phyloP scores from a whole-genome alignment of 2,888 invertebrate species.

The Iselma pallidipennis region DNA sequence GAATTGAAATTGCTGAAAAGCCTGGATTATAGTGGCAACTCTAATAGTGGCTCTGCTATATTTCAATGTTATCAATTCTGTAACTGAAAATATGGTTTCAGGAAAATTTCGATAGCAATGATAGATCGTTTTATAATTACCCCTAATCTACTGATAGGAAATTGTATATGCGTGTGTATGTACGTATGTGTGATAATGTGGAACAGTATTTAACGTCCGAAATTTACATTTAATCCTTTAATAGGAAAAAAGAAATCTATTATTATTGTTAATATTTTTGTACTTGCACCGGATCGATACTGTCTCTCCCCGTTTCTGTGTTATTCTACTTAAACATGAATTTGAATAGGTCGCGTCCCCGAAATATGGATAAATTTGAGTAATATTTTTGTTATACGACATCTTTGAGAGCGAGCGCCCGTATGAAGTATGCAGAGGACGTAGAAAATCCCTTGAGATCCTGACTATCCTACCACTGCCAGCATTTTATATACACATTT shows the following conservation, averaged over 20 bases:
- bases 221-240: not conserved
- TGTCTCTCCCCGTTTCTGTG: no score
- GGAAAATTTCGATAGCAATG: not conserved
- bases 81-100: not conserved
- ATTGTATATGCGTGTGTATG: slow-evolving; percentile 1
- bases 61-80: not conserved
- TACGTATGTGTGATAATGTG: not conserved
- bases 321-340: not conserved
- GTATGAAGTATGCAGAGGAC: no score
- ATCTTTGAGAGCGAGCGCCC: not conserved
- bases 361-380: not conserved
- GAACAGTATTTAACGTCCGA: not conserved
- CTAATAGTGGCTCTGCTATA: no score
- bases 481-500: not conserved
- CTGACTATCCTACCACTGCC: not conserved
- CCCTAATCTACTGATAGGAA: slow-evolving; percentile 14
- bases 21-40: no score
- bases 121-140: slow-evolving; percentile 33
- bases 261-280: no score
- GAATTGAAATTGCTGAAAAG: no score
- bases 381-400: not conserved
- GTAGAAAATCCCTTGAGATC: not conserved
- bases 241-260: not conserved
- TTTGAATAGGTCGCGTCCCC: not conserved
- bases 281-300: not conserved